Evolutionary conservation across 2,113 vertebrate species (phyloP).

Genomic region (Halichoeres trimaculatus): DNA sequence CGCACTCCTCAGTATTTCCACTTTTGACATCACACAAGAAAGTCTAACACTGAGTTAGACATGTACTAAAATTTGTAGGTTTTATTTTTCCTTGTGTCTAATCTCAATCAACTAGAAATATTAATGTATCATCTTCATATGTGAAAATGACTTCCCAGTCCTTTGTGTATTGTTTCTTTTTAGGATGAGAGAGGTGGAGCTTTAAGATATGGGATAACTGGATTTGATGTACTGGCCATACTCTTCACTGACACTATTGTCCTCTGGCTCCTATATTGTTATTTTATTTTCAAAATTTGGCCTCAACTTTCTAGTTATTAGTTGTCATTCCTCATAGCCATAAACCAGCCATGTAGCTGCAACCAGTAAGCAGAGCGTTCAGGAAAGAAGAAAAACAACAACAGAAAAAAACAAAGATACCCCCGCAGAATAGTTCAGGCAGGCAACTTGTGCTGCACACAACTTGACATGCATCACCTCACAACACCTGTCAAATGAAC

Average conservation of each 20-base stretch:
- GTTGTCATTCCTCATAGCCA: too few relatives aligned
- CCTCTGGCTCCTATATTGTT: neutral
- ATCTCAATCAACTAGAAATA: neutral
- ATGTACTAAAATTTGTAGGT: neutral
- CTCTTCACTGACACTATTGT: neutral
- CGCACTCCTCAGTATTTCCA: neutral
- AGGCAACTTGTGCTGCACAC: too few relatives aligned
- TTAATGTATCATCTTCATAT: too few relatives aligned
- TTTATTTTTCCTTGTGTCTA: neutral
- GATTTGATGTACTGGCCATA: neutral
- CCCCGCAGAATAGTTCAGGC: too few relatives aligned
- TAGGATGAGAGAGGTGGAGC: too few relatives aligned
- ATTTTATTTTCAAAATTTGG: neutral
- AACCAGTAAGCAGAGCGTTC: too few relatives aligned
- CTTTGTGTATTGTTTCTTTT: neutral
- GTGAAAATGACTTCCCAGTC: neutral
- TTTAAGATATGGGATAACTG: neutral
- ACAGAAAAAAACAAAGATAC: too few relatives aligned
- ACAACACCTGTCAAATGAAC: too few relatives aligned
- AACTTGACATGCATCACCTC: too few relatives aligned
- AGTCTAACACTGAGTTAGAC: neutral
- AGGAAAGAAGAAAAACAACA: too few relatives aligned
- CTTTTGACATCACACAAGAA: neutral
- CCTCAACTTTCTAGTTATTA: neutral
- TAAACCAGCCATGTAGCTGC: too few relatives aligned